Conservation (phyloP, 2,888 invertebrate genomes). For the Tinea pellionella region DNA sequence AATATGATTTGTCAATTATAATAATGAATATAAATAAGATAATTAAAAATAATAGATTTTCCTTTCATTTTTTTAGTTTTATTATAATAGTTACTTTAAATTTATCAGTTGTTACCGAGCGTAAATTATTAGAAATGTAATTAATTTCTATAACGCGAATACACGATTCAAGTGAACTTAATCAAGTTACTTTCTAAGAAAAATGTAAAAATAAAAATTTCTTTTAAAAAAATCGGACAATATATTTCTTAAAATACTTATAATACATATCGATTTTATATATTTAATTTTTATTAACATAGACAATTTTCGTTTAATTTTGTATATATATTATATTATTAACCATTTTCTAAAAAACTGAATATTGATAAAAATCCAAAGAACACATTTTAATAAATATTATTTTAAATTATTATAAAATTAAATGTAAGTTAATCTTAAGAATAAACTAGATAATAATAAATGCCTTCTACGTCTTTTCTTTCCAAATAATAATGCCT, state of each 20-base stretch:
- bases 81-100: not conserved
- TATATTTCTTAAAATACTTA: constrained; percentile 17
- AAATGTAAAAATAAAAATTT: no score
- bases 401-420: not conserved
- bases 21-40: not conserved
- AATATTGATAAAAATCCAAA: not conserved
- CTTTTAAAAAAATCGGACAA: constrained; percentile 27
- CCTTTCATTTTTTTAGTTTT: not conserved
- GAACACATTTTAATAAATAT: not conserved
- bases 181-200: constrained; percentile 34
- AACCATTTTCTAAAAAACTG: not conserved
- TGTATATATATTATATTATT: not conserved
- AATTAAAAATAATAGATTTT: not conserved
- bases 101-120: no score
- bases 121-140: no score
- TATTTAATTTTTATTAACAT: not conserved
- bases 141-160: no score
- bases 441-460: not conserved
- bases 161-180: constrained; percentile 43
- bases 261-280: constrained; percentile 6
- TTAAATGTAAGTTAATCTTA: not conserved
- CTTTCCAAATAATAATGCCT: not conserved
- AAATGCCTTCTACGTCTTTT: not conserved
- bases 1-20: constrained; percentile 2
- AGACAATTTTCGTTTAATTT: not conserved